Evolutionary conservation across 2,113 vertebrate species (phyloP), one percentile per base, ranked within the genome.

Genomic region (Bufo gargarizans): DNA sequence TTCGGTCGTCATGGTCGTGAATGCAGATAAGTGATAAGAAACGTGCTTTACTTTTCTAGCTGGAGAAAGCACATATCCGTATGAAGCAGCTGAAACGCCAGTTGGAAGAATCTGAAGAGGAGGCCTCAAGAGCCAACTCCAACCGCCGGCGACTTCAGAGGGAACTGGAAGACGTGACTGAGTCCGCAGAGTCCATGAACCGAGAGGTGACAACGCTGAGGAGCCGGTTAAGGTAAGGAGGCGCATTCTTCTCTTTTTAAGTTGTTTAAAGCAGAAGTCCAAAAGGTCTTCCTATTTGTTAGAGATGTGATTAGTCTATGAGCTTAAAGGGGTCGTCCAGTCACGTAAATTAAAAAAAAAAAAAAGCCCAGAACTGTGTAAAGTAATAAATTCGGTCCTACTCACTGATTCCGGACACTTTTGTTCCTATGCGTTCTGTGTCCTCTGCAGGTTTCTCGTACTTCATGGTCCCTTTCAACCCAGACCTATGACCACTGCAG

Each of bases 91-190:
- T 98, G 90, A 98, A 98, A 86, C 92, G 96, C 43, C 97, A 97
- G 93, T 91, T 98, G 65, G 97, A 97, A 90, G 97, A 97, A 89
- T 91, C 96, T 0, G 97, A 98, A 90, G 97, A 98, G 81, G 97
- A 98, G 87, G 91, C 94, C 0, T 96, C 96, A 0, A 92, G 96
- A 20, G 94, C 96, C 0, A 97, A 98, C 10, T 94, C 95, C 0
- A 94, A 90, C 79, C 94, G 95, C 22, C 94, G 97, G 77, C 94
- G 96, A 89, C 92, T 98, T 91, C 96, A 97, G 91, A 93, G 96
- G 2, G 97, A 98, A 77, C 93, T 97, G 90, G 97, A 98, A 0
- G 97, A 98, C 0, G 95, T 94, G 87, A 92, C 93, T 0, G 97
- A 97, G 90, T 94, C 96, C 0, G 93, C 95, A 0, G 96, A 96